Conservation (phyloP, 1,140 invertebrate genomes). For the Calliopsis andreniformis region DNA sequence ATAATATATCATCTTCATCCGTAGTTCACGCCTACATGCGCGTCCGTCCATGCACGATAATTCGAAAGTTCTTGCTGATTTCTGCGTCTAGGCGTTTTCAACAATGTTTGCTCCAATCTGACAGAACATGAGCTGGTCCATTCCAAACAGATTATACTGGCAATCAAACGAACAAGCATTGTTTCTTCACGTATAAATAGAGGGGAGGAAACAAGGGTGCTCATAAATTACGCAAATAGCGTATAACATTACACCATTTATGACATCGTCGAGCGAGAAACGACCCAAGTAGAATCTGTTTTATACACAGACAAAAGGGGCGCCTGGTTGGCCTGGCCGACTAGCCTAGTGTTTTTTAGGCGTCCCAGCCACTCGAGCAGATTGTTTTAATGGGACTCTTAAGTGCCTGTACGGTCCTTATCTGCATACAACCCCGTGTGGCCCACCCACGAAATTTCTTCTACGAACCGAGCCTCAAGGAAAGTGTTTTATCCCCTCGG, state of each 20-base stretch:
- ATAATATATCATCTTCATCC: slow-evolving; percentile 43
- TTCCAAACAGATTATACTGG: not conserved
- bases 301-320: slow-evolving; percentile 52
- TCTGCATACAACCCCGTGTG: slow-evolving; percentile 55
- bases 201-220: not conserved
- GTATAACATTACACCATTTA: slow-evolving; percentile 25
- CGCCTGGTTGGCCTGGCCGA: slow-evolving; percentile 14
- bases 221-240: slow-evolving; percentile 54
- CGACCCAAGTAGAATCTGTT: slow-evolving; percentile 54
- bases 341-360: slow-evolving; percentile 51
- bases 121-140: not conserved
- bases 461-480: slow-evolving; percentile 34
- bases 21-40: slow-evolving; percentile 1
- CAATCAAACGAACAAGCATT: not conserved
- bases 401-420: slow-evolving; percentile 61
- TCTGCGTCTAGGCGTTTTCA: not conserved
- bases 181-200: slow-evolving; percentile 1
- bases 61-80: not conserved
- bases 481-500: slow-evolving; percentile 37
- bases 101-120: not conserved
- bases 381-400: slow-evolving; percentile 68
- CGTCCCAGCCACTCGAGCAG: slow-evolving; percentile 47
- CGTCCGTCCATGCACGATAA: not conserved
- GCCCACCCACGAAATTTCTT: slow-evolving; percentile 66
- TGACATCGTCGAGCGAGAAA: slow-evolving; percentile 31